Evolutionary conservation across 2,113 vertebrate genomes (phyloP).

Genomic region (Loxodonta africana): DNA sequence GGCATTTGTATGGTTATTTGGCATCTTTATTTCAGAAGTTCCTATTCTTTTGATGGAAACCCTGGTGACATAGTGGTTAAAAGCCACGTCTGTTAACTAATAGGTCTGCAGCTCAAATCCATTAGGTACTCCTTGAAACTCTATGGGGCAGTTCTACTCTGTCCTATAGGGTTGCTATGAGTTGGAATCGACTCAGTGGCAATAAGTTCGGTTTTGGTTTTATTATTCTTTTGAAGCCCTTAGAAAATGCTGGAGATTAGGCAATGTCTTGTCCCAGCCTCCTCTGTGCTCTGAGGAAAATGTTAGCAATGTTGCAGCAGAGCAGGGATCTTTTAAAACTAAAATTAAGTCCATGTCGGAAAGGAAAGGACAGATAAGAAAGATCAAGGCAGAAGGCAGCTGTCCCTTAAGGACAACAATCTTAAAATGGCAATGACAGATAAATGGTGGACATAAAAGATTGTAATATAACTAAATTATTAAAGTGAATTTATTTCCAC

Average conservation of each 20-base stretch:
- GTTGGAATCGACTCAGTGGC: no score
- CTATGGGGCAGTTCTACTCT: no score
- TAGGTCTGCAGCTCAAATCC: no score
- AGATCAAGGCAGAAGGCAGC: slow-evolving; percentile 20
- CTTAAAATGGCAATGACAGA: slow-evolving; percentile 48
- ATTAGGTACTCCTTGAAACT: no score
- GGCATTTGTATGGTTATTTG: background rate
- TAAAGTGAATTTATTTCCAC: background rate
- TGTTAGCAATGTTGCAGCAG: background rate
- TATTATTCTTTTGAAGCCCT: background rate
- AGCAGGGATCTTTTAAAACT: slow-evolving; percentile 10
- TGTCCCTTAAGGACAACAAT: background rate
- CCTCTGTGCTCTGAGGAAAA: background rate
- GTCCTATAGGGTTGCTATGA: no score
- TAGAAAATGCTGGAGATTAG: background rate
- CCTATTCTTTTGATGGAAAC: background rate
- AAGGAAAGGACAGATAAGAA: slow-evolving; percentile 18
- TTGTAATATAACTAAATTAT: background rate
- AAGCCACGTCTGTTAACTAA: no score
- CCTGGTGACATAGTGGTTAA: no score
- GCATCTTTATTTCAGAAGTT: background rate
- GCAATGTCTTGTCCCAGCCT: background rate
- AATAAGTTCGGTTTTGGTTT: no score
- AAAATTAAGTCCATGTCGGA: slow-evolving; percentile 32
- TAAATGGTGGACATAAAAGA: background rate